A percentile compares a stretch with the other conserved stretches of the same genome.
phyloP scores from a whole-genome alignment of 2,113 vertebrate genomes.

The Carlito syrichta region DNA sequence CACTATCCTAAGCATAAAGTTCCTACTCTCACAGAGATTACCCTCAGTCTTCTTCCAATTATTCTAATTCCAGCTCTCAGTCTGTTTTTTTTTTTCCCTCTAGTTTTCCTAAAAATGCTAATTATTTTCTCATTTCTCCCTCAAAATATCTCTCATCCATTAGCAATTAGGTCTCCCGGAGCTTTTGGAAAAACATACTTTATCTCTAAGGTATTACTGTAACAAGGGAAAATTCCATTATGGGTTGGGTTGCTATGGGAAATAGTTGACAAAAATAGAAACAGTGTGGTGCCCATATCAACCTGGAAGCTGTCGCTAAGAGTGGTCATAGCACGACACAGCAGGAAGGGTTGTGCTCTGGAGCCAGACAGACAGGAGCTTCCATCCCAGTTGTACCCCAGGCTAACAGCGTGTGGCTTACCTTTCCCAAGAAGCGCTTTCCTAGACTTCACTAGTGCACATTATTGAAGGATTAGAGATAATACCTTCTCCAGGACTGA shows the following conservation, averaged over 20 bases:
- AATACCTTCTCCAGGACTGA: background rate
- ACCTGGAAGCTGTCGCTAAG: background rate
- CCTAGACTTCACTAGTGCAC: background rate
- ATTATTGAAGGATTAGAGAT: background rate
- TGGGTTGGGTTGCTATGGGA: background rate
- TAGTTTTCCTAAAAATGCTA: background rate
- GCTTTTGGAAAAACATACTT: background rate
- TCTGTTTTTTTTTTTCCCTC: background rate
- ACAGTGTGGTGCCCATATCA: background rate
- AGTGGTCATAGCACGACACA: background rate
- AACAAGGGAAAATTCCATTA: background rate
- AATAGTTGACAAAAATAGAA: background rate
- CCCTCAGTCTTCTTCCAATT: background rate
- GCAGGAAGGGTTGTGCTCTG: background rate
- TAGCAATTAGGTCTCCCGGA: background rate
- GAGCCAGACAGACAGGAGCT: background rate
- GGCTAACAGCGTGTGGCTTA: background rate
- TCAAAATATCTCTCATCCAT: background rate
- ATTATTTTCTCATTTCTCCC: background rate
- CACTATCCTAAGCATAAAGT: background rate
- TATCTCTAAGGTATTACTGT: background rate
- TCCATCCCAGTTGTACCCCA: background rate
- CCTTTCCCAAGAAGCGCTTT: background rate
- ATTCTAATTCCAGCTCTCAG: background rate
- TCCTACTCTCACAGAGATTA: background rate